Evolutionary conservation across 2,888 invertebrate genomes (phyloP), one percentile per base, ranked within the genome.

Genomic region (Parnassius orleans): DNA sequence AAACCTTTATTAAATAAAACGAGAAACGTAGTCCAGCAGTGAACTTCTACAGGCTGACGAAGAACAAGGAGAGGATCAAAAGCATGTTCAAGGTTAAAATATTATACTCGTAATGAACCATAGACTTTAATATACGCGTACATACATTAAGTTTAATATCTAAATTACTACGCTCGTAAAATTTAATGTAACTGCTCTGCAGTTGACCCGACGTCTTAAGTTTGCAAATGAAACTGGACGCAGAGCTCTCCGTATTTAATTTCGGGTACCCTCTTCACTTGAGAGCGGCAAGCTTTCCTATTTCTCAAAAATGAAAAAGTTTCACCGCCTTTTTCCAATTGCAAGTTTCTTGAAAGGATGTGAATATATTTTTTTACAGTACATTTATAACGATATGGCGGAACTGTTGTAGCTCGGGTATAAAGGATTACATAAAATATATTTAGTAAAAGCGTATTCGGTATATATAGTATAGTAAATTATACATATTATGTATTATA

Each of bases 181-280:
- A 14, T 12, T 10, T 5, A 11, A 50, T 15, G 42, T 10, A 12
- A n/a, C 14, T 33, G 57, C 57, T 15, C 50, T n/a, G 51, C 43
- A 57, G 57, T 57, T 57, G 51, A 57, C 51, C 57, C 57, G 19
- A 57, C 43, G 43, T 51, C 57, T 57, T 57, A 57, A 51, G 51
- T 57, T 57, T 51, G 57, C 51, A 57, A 57, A 57, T 57, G 50
- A 57, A 51, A 47, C 57, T 42, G 57, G 57, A 50, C 51, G 51
- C 51, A 50, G 48, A 57, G 50, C 48, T 47, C 43, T 57, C 43
- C 12, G 48, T 51, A 51, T 57, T 57, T 50, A 50, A 57, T 57
- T 57, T 51, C 51, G 43, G 48, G 42, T 33, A 57, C 57, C 57
- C 57, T 57, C 57, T 57, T 57, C 57, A 57, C 50, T 57, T 44